Evolutionary conservation across 2,797 vertebrate species (phyloP).

Genomic region (Channa striata): DNA sequence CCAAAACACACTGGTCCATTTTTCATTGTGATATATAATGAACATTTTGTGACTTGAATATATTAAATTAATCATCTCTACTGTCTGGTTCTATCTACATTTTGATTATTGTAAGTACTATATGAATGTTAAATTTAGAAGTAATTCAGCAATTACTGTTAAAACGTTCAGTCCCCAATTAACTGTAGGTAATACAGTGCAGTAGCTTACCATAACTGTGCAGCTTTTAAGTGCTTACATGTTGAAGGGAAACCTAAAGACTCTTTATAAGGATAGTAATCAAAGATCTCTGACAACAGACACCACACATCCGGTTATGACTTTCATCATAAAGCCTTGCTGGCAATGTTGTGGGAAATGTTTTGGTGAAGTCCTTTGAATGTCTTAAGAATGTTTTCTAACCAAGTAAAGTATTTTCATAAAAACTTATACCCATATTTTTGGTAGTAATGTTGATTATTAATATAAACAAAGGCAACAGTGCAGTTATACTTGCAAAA

Average conservation of each 20-base stretch:
- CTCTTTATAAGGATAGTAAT: fast-evolving
- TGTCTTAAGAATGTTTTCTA: background rate
- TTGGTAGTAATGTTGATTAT: fast-evolving
- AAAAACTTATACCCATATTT: fast-evolving
- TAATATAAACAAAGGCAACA: background rate
- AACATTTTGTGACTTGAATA: background rate
- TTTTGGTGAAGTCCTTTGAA: background rate
- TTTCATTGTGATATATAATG: background rate
- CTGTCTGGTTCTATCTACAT: background rate
- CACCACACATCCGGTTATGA: conserved; percentile 1
- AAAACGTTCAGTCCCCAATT: no score
- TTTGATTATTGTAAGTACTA: no score
- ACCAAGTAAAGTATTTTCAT: background rate
- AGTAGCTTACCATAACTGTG: background rate
- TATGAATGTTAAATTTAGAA: no score
- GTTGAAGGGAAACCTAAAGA: background rate
- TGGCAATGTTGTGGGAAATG: fast-evolving
- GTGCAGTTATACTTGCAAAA: background rate
- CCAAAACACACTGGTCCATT: background rate
- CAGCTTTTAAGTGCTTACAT: background rate
- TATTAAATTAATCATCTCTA: background rate
- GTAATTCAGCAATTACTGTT: background rate
- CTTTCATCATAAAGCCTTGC: conserved; percentile 32
- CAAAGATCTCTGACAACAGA: background rate
- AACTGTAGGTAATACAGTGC: background rate